Evolutionary conservation across 92 coral and sea anemone species (phyloP).

Genomic region (Epizoanthus stellaris): DNA sequence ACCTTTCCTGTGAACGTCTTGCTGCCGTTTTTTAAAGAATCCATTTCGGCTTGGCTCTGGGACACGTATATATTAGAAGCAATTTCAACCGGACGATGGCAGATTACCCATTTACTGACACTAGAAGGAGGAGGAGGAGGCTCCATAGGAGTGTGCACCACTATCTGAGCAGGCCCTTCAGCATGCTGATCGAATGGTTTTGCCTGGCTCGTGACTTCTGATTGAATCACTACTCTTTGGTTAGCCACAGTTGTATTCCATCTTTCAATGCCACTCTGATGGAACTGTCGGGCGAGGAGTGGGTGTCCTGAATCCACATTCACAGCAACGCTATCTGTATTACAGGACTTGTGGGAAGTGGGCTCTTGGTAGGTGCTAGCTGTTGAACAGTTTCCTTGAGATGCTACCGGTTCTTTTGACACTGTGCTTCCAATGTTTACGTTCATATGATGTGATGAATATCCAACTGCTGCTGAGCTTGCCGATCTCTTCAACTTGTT

Average conservation of each 20-base stretch:
- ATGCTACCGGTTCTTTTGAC: background rate
- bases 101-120: slow-evolving; percentile 9
- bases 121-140: background rate
- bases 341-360: background rate
- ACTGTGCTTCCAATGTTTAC: too few relatives aligned
- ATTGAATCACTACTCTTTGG: background rate
- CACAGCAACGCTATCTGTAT: background rate
- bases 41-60: background rate
- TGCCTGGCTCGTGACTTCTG: background rate
- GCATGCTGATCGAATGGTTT: background rate
- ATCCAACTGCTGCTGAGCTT: background rate
- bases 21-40: too few relatives aligned
- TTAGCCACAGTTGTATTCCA: background rate
- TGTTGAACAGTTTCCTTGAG: background rate
- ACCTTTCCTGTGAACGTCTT: background rate
- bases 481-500: background rate
- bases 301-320: background rate
- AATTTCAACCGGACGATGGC: slow-evolving; percentile 1
- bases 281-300: background rate
- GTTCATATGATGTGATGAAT: background rate
- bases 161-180: background rate
- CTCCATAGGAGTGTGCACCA: background rate
- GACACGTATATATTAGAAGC: background rate
- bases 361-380: background rate
- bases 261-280: too few relatives aligned